Evolutionary conservation across 1,140 invertebrate species (phyloP).

Genomic region (Riptortus pedestris): DNA sequence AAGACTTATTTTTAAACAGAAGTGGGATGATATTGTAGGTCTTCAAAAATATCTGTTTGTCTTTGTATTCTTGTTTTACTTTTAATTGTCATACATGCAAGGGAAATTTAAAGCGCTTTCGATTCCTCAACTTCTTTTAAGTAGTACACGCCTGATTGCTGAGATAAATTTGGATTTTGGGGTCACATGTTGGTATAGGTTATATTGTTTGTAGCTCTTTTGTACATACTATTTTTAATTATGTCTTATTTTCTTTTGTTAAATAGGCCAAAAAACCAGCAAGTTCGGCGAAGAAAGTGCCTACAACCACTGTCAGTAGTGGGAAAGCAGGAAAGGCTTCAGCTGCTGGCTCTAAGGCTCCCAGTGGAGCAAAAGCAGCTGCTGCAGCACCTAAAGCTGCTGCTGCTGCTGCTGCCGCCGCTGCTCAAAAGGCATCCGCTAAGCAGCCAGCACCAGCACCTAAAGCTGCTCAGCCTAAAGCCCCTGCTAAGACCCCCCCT

Average conservation of each 20-base stretch:
- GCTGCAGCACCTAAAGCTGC: slow-evolving; percentile 3
- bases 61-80: neutral
- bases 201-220: neutral
- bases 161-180: slow-evolving; percentile 4
- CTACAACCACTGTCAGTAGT: slow-evolving; percentile 9
- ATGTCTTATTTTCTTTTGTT: neutral
- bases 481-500: slow-evolving; percentile 5
- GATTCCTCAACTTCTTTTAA: no score
- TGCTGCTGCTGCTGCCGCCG: neutral
- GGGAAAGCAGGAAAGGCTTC: slow-evolving; percentile 2
- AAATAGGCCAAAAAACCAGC: slow-evolving; percentile 11
- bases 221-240: neutral
- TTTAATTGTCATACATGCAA: neutral
- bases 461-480: slow-evolving; percentile 5
- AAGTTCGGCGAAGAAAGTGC: neutral
- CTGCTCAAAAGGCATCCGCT: neutral
- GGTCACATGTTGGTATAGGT: slow-evolving; percentile 9
- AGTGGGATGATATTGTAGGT: neutral
- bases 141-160: neutral
- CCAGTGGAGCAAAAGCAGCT: neutral
- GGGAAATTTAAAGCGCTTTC: neutral
- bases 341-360: neutral
- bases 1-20: neutral
- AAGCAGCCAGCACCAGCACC: neutral
- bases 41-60: neutral